These are phyloP conservation scores for Centropus bengalensis DNA, from an alignment of 2,113 vertebrate genomes.

Conservation along the genomic window DNA sequence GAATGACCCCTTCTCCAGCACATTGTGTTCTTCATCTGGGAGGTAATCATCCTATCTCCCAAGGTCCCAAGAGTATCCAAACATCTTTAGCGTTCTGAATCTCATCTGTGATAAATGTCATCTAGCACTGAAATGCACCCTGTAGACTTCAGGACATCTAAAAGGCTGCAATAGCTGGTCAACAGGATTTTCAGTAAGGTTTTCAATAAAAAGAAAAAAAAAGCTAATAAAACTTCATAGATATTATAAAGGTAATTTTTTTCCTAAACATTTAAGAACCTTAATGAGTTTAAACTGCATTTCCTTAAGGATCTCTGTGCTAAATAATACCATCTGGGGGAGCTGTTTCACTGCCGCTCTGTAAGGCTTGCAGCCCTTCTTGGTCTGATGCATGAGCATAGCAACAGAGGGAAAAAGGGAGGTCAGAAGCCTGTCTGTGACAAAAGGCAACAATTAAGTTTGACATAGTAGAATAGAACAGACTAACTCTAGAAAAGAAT, in stretches of 20 bases:
- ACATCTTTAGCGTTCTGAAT: not conserved
- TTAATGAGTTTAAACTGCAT: not conserved
- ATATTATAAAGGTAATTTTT: not conserved
- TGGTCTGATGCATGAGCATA: not conserved
- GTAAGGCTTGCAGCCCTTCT: rapidly evolving
- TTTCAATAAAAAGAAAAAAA: not conserved
- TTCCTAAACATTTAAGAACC: not conserved
- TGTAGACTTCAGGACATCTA: not conserved
- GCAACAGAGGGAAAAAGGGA: not conserved
- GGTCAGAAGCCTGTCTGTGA: not conserved
- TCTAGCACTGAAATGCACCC: not conserved
- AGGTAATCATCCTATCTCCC: not conserved
- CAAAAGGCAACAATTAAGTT: not conserved
- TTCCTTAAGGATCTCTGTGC: rapidly evolving
- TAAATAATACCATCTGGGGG: not conserved
- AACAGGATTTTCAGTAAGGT: not conserved
- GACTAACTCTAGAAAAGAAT: not conserved
- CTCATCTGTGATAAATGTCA: not conserved
- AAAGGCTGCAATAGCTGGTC: not conserved
- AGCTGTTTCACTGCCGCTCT: not conserved
- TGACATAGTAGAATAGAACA: not conserved
- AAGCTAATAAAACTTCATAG: not conserved
- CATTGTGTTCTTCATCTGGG: not conserved
- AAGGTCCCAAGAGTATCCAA: not conserved
- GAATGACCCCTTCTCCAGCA: not conserved